A percentile compares a stretch with the other conserved stretches of the same genome.
phyloP scores from a whole-genome alignment of 2,797 vertebrate species.

The Lepidocolaptes lacrymiger region DNA sequence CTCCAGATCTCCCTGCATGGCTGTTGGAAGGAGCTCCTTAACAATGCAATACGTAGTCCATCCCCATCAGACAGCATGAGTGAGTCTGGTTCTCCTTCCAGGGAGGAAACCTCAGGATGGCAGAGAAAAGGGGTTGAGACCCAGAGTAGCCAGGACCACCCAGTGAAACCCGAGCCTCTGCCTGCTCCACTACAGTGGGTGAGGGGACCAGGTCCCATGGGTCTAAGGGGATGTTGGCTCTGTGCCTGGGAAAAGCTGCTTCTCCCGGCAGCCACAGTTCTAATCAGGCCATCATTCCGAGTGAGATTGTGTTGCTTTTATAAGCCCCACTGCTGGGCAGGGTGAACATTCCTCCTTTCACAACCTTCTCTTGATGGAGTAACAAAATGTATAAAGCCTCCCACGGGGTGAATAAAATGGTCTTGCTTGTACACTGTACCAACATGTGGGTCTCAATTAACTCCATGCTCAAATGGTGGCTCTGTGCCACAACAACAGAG shows the following conservation, averaged over 20 bases:
- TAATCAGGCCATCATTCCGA: not conserved
- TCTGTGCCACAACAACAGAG: not conserved
- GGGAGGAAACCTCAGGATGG: not conserved
- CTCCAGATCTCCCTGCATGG: not conserved
- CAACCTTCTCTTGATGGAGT: not conserved
- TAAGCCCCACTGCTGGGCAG: not conserved
- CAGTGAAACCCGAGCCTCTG: not conserved
- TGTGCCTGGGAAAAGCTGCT: not conserved
- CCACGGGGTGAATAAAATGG: not conserved
- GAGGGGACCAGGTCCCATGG: not conserved
- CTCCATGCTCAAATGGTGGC: not conserved
- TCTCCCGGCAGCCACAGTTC: not conserved
- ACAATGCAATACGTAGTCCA: not conserved
- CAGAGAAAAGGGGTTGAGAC: not conserved
- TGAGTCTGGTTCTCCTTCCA: not conserved
- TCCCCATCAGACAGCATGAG: not conserved
- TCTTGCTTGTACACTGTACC: not conserved
- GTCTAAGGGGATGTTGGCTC: not conserved
- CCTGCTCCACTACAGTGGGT: not conserved
- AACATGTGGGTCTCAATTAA: not conserved
- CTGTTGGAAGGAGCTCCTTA: not conserved
- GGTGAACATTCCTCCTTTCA: not conserved
- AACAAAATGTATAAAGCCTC: not conserved
- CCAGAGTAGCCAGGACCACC: not conserved
- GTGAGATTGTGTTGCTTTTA: not conserved